Evolutionary conservation across 2,797 vertebrate species (phyloP).

Genomic region (Hypotaenidia philippensis): DNA sequence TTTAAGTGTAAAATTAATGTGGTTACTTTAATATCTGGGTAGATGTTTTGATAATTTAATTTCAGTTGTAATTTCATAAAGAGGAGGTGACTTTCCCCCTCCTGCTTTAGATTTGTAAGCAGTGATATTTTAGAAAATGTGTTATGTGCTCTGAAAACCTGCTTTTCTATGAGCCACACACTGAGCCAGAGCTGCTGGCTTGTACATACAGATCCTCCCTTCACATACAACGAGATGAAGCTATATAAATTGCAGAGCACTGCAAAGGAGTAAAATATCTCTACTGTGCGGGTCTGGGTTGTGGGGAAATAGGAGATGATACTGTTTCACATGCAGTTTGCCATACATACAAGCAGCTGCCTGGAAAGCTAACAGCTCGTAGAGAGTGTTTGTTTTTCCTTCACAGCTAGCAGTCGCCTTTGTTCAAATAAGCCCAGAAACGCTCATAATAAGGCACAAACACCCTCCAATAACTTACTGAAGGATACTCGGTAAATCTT

Average conservation of each 20-base stretch:
- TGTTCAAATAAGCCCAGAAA: constrained; percentile 40
- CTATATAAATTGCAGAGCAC: neutral
- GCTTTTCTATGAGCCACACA: neutral
- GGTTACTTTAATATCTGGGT: neutral
- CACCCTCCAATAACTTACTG: neutral
- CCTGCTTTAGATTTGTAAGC: neutral
- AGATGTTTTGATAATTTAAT: neutral
- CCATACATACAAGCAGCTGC: neutral
- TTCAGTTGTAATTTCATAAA: neutral
- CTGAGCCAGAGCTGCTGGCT: neutral
- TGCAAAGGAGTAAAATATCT: neutral
- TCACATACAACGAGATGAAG: neutral
- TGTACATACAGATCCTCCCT: neutral
- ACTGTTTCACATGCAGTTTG: neutral
- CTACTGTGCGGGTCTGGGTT: neutral
- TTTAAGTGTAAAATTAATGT: neutral
- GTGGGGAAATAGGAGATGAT: neutral
- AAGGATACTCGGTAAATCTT: constrained; percentile 31
- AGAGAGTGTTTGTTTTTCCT: neutral
- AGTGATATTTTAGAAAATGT: neutral
- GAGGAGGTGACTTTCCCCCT: neutral
- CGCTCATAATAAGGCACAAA: neutral
- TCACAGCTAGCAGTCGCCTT: neutral
- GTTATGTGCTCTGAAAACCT: neutral
- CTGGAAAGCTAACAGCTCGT: neutral